Evolutionary conservation across 64 coral and sea anemone genomes (phyloP).

Genomic region (Montipora efflorescens): DNA sequence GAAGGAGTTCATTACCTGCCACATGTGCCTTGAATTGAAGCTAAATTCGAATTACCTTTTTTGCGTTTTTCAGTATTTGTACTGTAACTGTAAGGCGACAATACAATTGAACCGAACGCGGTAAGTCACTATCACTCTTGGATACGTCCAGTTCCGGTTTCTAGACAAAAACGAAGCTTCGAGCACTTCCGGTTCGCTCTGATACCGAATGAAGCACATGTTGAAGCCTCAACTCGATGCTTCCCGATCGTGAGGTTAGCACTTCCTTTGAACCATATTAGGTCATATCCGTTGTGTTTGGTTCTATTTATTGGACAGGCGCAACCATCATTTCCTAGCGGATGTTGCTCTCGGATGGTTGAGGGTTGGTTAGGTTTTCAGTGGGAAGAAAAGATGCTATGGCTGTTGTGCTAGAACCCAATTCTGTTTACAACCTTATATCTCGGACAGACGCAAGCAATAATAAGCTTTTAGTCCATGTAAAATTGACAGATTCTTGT

Average conservation of each 20-base stretch:
- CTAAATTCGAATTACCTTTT: no score
- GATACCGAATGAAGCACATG: constrained; percentile 21
- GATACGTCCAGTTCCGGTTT: no score
- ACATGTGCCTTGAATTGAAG: no score
- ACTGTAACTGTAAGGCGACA: no score
- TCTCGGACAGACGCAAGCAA: constrained; percentile 69
- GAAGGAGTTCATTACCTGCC: no score
- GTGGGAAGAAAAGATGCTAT: constrained; percentile 80
- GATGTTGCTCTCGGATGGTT: constrained; percentile 76
- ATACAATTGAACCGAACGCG: no score
- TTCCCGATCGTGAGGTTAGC: neutral
- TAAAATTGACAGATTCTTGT: constrained; percentile 93
- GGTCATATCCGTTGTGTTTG: constrained; percentile 40
- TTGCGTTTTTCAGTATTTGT: no score
- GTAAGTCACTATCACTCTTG: no score
- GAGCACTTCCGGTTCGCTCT: neutral
- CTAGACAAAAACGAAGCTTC: no score
- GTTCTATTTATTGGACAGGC: constrained; percentile 55
- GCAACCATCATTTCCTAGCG: constrained; percentile 47
- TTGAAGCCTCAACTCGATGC: constrained; percentile 14
- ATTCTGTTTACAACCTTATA: constrained; percentile 84
- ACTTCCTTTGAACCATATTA: constrained; percentile 34
- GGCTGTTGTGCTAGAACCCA: constrained; percentile 84
- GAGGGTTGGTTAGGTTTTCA: constrained; percentile 50
- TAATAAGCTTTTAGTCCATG: constrained; percentile 79